Evolutionary conservation across 2,797 vertebrate genomes (phyloP).

Genomic region (Sandelia bainsii): DNA sequence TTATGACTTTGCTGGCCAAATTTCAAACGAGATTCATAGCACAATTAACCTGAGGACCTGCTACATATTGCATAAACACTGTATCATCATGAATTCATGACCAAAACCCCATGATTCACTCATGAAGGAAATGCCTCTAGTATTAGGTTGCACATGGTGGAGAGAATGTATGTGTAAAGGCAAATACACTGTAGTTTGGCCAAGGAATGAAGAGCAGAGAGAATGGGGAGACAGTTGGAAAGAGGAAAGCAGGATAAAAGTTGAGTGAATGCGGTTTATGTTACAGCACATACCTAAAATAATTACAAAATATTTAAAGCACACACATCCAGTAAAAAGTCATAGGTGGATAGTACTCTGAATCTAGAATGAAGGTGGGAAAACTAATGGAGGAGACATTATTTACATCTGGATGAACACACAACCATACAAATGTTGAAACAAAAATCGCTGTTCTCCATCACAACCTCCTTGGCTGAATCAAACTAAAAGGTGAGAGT

Average conservation of each 20-base stretch:
- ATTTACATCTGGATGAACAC: constrained; percentile 13
- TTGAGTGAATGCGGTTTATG: constrained; percentile 11
- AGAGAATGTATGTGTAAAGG: constrained; percentile 34
- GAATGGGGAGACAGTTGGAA: constrained; percentile 3
- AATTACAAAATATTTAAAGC: not conserved
- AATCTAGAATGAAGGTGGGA: not conserved
- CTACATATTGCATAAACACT: constrained; percentile 1
- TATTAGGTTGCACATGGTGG: constrained; percentile 54
- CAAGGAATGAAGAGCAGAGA: constrained; percentile 31
- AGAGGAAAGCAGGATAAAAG: constrained; percentile 13
- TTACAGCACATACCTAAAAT: not conserved
- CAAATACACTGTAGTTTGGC: constrained; percentile 14
- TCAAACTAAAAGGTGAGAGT: constrained; percentile 51
- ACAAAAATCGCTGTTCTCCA: not conserved
- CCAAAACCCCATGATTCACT: not conserved
- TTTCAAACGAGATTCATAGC: constrained; percentile 26
- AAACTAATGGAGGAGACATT: not conserved
- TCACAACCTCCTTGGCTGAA: constrained; percentile 21
- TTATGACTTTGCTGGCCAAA: constrained; percentile 10
- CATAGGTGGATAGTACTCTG: not conserved
- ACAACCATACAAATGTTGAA: constrained; percentile 2
- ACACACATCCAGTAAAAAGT: not conserved
- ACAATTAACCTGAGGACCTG: constrained; percentile 10
- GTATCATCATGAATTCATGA: constrained; percentile 5
- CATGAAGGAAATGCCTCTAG: constrained; percentile 2